Base-by-base conservation (phyloP, 2,888 invertebrate genomes). In the Hoplodrina blanda region DNA sequence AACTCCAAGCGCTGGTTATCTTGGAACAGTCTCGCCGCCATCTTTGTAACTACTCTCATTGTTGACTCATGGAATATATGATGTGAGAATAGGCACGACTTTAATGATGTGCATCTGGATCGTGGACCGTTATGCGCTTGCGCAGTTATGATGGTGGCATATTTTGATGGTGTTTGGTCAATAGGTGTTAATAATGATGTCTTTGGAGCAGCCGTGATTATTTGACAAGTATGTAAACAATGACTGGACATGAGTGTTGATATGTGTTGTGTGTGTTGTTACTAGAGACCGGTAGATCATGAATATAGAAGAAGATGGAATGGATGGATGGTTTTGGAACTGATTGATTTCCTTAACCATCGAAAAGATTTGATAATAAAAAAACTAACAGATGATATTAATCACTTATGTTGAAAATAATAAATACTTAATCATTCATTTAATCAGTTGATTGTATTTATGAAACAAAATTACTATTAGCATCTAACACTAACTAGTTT, bases 41-140 rank as follows among this genome's bases (percentile, higher is more conserved):
- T 56, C 56, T 61, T 65, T 62, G 30, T 41, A 52, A 60, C 25
- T 69, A 49, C 30, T 63, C 46, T 60, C 70, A 75, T 77, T 81
- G 84, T 73, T 72, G 64, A 68, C 69, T 63, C 66, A 74, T 79
- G 77, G 66, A 75, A 85, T 82, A 80, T 75, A 73, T 82, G 62
- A 86, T 85, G 85, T 85, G 85, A 71, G 87, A 85, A 85, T 73
- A 85, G 46, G 84, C 78, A 25, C 84, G 55, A 46, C 25, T 44
- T 63, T 76, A 74, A 70, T 79, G 54, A 76, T 70, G 69, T 63
- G 52, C 69, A 81, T 82, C 71, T 78, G 19, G 61, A 53, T 57
- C 74, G 5, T 15, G 10, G 53, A 65, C 81, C 71, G 78, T 65
- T 81, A 81, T 46, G 49, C 17, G n/a, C 49, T 41, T 6, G 44